phyloP scores from a whole-genome alignment of 1,140 invertebrate species.

The Musca domestica region DNA sequence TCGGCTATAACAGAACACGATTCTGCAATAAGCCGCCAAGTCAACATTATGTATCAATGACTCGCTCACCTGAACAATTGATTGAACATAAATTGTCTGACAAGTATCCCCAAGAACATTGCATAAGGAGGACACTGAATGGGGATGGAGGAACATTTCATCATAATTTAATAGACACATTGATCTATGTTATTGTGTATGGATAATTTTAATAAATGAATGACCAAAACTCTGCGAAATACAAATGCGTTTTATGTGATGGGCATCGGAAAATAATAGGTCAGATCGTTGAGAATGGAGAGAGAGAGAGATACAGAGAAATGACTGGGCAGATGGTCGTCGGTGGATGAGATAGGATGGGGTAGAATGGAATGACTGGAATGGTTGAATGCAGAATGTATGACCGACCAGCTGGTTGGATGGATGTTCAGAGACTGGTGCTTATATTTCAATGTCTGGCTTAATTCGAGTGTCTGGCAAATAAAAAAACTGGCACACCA shows the following conservation, averaged over 20 bases:
- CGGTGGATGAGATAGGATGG: no score
- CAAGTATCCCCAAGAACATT: no score
- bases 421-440: not conserved
- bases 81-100: no score
- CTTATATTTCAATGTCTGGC: not conserved
- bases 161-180: constrained; percentile 22
- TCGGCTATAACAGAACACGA: no score
- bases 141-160: not conserved
- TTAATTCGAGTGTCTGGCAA: no score
- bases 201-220: constrained; percentile 20
- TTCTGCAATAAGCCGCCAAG: no score
- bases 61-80: no score
- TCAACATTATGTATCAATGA: no score
- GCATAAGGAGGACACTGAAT: no score
- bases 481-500: not conserved
- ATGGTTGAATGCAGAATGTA: not conserved
- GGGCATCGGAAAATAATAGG: no score
- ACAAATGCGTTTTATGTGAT: not conserved
- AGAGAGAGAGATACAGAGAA: no score
- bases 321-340: not conserved
- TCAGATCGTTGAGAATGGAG: no score
- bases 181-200: constrained; percentile 19
- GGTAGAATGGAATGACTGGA: not conserved
- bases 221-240: not conserved
- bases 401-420: not conserved